Evolutionary conservation across 2,113 vertebrate species (phyloP), one percentile per base, ranked within the genome.

Genomic region (Callionymus lyra): DNA sequence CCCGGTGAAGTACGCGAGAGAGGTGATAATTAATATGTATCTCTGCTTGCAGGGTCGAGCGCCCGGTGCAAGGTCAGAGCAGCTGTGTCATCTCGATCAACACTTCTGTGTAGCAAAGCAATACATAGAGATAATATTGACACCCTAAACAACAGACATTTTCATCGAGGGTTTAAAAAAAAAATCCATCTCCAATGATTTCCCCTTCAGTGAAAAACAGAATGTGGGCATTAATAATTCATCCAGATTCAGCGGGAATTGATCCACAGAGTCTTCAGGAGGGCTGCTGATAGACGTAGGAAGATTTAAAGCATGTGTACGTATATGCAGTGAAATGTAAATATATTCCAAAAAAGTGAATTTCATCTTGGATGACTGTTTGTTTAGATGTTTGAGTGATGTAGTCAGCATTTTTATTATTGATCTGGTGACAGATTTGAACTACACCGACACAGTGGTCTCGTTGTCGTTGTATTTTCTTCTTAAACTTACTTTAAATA

Each of bases 221-320:
- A 75, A 76, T 81, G 72, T 74, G 73, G 68, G 40, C 73, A 84
- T 84, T 76, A 81, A 81, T 82, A 80, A 84, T 82, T 81, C 76
- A 84, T 72, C 56, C 38, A 50, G 59, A 77, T 76, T 79, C 69
- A 49, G 59, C 45, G 59, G 48, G 64, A 72, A 82, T 79, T 81
- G 75, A 80, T 82, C 74, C 63, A 36, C 41, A 19, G 48, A 37
- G 31, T 63, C 41, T 47, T 60, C 52, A 57, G 53, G 34, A 35
- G 44, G 12, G 49, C 21, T 8, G 21, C 21, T 27, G 21, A 4
- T 4, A 27, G 21, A 27, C 21, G 21, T 4, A 27, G 21, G 4
- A 21, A 35, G 15, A n/a, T 6, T 16, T 17, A 31, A 46, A 1
- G 31, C 31, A 14, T 13, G 15, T 57, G 36, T 19, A 38, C 19